Percentiles rank a stretch among this genome's conserved stretches.
phyloP scores from a whole-genome alignment of 2,888 invertebrate species.

The Hemithea aestivaria region DNA sequence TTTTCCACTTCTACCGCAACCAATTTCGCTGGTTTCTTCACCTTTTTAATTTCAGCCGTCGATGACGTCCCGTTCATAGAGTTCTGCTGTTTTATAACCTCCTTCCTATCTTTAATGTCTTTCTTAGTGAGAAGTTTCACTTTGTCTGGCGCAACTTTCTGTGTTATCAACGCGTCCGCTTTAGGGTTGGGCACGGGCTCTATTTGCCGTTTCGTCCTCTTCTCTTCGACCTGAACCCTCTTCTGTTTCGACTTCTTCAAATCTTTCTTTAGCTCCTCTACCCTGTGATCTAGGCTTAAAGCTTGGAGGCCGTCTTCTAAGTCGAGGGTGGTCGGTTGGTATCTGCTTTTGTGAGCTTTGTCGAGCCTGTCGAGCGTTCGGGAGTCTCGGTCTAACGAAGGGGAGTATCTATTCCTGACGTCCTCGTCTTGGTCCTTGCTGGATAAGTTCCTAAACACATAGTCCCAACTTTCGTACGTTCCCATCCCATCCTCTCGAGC shows the following conservation, averaged over 20 bases:
- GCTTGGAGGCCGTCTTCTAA: conserved; percentile 79
- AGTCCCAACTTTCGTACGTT: conserved; percentile 88
- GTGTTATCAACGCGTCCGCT: conserved; percentile 55
- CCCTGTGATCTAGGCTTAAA: conserved; percentile 69
- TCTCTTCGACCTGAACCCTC: conserved; percentile 50
- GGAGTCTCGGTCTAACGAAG: conserved; percentile 67
- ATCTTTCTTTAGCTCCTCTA: conserved; percentile 73
- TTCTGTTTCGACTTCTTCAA: conserved; percentile 57
- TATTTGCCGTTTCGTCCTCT: conserved; percentile 47
- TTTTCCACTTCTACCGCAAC: conserved; percentile 54
- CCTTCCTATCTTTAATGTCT: conserved; percentile 64
- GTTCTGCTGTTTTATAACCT: conserved; percentile 60
- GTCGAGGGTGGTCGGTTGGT: conserved; percentile 73
- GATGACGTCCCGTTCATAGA: conserved; percentile 48
- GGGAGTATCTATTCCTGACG: conserved; percentile 82
- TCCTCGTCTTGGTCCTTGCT: conserved; percentile 84
- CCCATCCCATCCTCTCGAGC: conserved; percentile 83
- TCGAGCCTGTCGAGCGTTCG: conserved; percentile 66
- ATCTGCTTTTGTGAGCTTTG: conserved; percentile 66
- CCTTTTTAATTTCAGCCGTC: conserved; percentile 53
- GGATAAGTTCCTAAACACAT: conserved; percentile 87
- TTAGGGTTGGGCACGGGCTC: conserved; percentile 63
- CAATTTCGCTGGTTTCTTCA: conserved; percentile 53
- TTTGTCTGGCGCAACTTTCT: conserved; percentile 64
- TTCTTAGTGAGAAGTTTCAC: conserved; percentile 62